phyloP scores from a whole-genome alignment of 2,113 vertebrate species.

The Ia io region DNA sequence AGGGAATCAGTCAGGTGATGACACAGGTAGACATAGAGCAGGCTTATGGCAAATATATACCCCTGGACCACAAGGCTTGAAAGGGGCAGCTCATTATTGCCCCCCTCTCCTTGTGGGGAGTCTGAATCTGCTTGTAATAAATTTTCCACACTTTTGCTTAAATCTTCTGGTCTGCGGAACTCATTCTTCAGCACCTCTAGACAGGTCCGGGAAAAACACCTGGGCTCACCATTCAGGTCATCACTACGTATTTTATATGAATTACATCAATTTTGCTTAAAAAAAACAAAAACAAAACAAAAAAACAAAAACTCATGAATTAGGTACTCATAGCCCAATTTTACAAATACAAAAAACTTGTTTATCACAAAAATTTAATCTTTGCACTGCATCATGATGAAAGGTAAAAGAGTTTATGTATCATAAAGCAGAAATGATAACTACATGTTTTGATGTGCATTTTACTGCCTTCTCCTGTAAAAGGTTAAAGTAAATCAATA shows the following conservation, averaged over 20 bases:
- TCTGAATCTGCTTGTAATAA: no score
- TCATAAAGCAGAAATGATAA: background rate
- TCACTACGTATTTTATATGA: background rate
- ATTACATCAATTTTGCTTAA: background rate
- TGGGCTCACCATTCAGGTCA: no score
- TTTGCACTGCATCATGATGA: background rate
- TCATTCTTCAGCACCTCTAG: no score
- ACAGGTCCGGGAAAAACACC: no score
- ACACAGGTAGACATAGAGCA: no score
- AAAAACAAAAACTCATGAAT: background rate
- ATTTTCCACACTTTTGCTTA: no score
- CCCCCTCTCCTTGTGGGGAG: no score
- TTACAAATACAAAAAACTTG: background rate
- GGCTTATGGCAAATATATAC: no score
- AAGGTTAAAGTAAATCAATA: background rate
- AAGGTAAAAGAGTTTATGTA: background rate
- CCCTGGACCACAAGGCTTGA: no score
- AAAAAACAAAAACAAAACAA: background rate
- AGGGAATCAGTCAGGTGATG: no score
- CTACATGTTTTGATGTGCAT: background rate
- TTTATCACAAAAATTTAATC: background rate
- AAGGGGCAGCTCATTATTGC: no score
- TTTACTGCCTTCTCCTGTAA: background rate
- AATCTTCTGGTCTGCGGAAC: no score
- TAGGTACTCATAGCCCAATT: background rate